Evolutionary conservation across 2,888 invertebrate species (phyloP).

Genomic region (Parnassius orleans): DNA sequence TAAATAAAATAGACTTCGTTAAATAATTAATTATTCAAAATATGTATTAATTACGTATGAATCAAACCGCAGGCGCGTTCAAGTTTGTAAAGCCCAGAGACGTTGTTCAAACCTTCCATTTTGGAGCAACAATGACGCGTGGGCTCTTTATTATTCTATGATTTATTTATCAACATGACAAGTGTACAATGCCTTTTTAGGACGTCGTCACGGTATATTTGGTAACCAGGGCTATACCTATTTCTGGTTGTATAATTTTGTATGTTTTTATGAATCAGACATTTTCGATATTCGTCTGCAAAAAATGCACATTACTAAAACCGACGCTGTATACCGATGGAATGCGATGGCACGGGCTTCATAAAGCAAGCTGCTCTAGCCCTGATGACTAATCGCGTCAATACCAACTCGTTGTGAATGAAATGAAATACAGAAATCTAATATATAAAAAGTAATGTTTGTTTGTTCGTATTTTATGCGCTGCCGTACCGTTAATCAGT

Average conservation of each 20-base stretch:
- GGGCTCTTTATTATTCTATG: conserved; percentile 15
- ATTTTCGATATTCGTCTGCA: too few species aligned
- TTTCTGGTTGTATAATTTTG: too few species aligned
- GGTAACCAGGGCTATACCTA: too few species aligned
- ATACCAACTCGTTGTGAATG: conserved; percentile 9
- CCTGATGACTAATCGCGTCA: conserved; percentile 15
- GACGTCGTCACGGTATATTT: not conserved
- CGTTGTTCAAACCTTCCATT: conserved; percentile 1
- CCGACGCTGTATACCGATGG: not conserved
- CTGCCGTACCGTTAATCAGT: too few species aligned
- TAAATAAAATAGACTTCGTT: too few species aligned
- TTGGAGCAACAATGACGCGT: conserved; percentile 13
- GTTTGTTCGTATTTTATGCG: too few species aligned
- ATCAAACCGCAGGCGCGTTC: not conserved
- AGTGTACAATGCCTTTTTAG: conserved; percentile 13
- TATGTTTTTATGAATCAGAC: too few species aligned
- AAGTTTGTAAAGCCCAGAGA: not conserved
- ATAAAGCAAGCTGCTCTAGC: conserved; percentile 8
- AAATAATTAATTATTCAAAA: too few species aligned
- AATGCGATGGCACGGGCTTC: conserved; percentile 11
- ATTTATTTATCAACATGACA: conserved; percentile 7
- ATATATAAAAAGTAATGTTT: too few species aligned
- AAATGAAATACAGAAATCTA: too few species aligned
- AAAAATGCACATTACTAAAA: too few species aligned
- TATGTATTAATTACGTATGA: not conserved